Percentiles rank a stretch among this genome's conserved stretches.
These are phyloP conservation scores for Sylvicola cinctus DNA, from an alignment of 2,888 invertebrate genomes.

Conservation along the genomic window DNA sequence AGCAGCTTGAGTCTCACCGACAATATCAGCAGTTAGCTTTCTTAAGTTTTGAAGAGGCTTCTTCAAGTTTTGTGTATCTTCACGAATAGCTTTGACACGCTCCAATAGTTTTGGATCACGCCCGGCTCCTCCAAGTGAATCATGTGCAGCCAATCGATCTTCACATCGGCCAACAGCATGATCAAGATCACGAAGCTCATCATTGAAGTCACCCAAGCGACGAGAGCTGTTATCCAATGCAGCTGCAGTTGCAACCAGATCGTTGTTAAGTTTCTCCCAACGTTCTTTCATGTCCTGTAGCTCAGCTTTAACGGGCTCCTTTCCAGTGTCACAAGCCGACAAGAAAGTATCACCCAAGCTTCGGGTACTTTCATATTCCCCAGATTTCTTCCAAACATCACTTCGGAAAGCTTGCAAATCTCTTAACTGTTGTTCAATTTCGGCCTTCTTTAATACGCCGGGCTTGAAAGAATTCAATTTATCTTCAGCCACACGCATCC, in stretches of 20 bases:
- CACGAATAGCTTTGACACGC: conserved; percentile 60
- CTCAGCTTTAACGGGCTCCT: conserved; percentile 69
- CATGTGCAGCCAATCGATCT: conserved; percentile 49
- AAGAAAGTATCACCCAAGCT: conserved; percentile 75
- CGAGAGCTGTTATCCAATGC: conserved; percentile 56
- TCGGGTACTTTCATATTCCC: conserved; percentile 78
- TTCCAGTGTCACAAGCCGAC: conserved; percentile 73
- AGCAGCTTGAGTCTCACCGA: conserved; percentile 51
- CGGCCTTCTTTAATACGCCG: conserved; percentile 61
- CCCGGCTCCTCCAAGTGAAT: conserved; percentile 50
- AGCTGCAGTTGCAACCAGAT: conserved; percentile 26
- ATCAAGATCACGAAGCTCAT: conserved; percentile 65
- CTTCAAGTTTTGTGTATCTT: conserved; percentile 58
- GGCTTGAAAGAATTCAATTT: conserved; percentile 59
- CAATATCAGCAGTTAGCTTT: conserved; percentile 47
- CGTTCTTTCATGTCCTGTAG: conserved; percentile 61
- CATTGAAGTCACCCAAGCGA: conserved; percentile 65
- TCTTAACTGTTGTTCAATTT: conserved; percentile 69
- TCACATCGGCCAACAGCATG: conserved; percentile 73
- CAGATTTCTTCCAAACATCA: conserved; percentile 80
- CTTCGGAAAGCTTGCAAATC: conserved; percentile 78
- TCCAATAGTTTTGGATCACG: conserved; percentile 69
- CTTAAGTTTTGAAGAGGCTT: conserved; percentile 41
- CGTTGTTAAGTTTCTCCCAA: conserved; percentile 83
- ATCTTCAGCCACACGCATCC: conserved; percentile 74